These are phyloP conservation scores for Gouania willdenowi DNA, from an alignment of 2,797 vertebrate genomes.

Conservation along the genomic window DNA sequence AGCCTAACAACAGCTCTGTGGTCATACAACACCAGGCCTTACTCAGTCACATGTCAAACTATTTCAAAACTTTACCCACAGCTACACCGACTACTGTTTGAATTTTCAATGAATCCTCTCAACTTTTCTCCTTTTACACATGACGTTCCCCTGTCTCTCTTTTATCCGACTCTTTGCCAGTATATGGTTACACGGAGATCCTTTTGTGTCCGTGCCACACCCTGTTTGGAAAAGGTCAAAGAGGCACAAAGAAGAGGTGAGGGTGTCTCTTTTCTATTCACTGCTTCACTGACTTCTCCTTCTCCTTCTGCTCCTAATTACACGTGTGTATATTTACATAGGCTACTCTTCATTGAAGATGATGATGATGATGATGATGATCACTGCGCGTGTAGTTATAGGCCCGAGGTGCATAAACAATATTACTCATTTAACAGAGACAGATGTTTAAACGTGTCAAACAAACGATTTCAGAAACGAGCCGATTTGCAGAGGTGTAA, in stretches of 20 bases:
- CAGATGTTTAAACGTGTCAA: slow-evolving; percentile 22
- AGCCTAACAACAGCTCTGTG: slow-evolving; percentile 48
- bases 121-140: slow-evolving; percentile 62
- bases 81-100: slow-evolving; percentile 52
- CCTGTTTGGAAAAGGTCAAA: slow-evolving; percentile 65
- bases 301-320: slow-evolving; percentile 50
- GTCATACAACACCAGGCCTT: slow-evolving; percentile 57
- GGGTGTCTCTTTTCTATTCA: slow-evolving; percentile 53
- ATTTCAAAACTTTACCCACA: slow-evolving; percentile 54
- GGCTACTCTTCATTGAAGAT: slow-evolving; percentile 38
- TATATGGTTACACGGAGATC: slow-evolving; percentile 71
- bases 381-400: slow-evolving; percentile 14
- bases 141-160: slow-evolving; percentile 66
- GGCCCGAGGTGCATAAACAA: slow-evolving; percentile 36
- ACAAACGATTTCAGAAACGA: slow-evolving; percentile 7
- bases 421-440: slow-evolving; percentile 20
- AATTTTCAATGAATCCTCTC: slow-evolving; percentile 57
- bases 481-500: too few relatives aligned
- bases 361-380: slow-evolving; percentile 31
- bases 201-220: slow-evolving; percentile 73
- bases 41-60: slow-evolving; percentile 65
- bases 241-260: slow-evolving; percentile 64
- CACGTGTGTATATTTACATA: slow-evolving; percentile 54
- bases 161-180: slow-evolving; percentile 56
- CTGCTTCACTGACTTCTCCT: slow-evolving; percentile 15